Evolutionary conservation across 2,113 vertebrate species (phyloP).

Genomic region (Urocitellus parryii): DNA sequence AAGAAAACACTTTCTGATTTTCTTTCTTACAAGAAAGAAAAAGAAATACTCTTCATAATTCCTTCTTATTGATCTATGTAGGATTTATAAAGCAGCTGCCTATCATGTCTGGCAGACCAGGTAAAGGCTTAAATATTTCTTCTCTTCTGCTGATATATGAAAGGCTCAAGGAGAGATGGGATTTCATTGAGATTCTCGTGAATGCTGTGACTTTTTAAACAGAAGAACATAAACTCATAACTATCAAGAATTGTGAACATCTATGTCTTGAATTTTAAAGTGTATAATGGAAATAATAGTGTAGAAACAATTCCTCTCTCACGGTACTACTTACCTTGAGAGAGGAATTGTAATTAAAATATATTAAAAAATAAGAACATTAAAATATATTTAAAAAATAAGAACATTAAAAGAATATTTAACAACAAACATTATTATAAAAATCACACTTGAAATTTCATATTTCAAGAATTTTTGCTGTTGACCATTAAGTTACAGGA

Average conservation of each 20-base stretch:
- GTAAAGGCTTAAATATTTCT: constrained; percentile 8
- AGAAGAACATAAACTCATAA: background rate
- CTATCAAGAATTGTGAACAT: background rate
- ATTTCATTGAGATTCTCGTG: background rate
- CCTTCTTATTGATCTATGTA: background rate
- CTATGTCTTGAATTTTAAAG: background rate
- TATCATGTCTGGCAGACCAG: background rate
- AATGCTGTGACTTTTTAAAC: background rate
- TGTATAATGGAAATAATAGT: background rate
- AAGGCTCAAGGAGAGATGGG: background rate
- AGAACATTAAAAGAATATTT: too few relatives aligned
- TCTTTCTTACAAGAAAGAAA: background rate
- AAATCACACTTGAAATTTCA: background rate
- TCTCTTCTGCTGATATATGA: background rate
- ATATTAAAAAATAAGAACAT: background rate
- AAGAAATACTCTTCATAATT: background rate
- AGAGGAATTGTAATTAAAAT: background rate
- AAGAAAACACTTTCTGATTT: constrained; percentile 26
- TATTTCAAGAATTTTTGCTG: background rate
- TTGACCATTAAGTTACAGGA: background rate
- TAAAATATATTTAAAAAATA: too few relatives aligned
- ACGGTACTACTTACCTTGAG: background rate
- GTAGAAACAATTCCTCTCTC: background rate
- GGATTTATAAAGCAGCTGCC: constrained; percentile 39
- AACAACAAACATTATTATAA: background rate